Percentiles rank a stretch among this genome's conserved stretches.
These are phyloP conservation scores for Gastrophryne carolinensis DNA, from an alignment of 2,797 vertebrate species.

Conservation along the genomic window DNA sequence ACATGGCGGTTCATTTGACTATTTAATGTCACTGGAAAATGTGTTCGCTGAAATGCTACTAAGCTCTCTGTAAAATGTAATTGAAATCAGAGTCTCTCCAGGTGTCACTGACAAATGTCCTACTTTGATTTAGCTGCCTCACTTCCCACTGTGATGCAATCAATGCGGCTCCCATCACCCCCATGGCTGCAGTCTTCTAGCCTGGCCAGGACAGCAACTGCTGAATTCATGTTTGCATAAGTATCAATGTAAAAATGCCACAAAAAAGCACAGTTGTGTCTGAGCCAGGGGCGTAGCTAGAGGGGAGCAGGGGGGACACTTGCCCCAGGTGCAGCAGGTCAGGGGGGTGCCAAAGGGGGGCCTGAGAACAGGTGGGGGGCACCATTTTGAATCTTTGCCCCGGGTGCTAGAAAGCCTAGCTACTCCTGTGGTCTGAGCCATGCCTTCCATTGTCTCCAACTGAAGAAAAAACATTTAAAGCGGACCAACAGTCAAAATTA, in stretches of 20 bases:
- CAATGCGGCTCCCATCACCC: neutral
- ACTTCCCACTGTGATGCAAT: neutral
- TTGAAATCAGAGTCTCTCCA: neutral
- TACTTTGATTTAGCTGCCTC: neutral
- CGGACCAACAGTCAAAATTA: too few species aligned
- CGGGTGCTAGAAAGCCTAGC: too few species aligned
- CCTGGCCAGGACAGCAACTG: neutral
- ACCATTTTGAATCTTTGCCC: too few species aligned
- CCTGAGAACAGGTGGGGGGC: too few species aligned
- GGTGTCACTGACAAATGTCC: neutral
- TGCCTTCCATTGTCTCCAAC: too few species aligned
- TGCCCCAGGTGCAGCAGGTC: too few species aligned
- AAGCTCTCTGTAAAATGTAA: neutral
- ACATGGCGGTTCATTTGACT: neutral
- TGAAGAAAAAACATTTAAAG: too few species aligned
- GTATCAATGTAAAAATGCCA: neutral
- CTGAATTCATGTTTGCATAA: neutral
- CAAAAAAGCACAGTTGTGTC: neutral
- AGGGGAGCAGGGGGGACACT: too few species aligned
- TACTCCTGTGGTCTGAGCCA: too few species aligned
- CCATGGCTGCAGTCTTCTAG: neutral
- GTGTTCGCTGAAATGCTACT: neutral
- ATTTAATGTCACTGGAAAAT: neutral
- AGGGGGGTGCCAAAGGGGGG: too few species aligned
- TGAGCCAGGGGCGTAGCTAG: too few species aligned